Evolutionary conservation across 2,888 invertebrate species (phyloP).

Genomic region (Smittia aterrima): DNA sequence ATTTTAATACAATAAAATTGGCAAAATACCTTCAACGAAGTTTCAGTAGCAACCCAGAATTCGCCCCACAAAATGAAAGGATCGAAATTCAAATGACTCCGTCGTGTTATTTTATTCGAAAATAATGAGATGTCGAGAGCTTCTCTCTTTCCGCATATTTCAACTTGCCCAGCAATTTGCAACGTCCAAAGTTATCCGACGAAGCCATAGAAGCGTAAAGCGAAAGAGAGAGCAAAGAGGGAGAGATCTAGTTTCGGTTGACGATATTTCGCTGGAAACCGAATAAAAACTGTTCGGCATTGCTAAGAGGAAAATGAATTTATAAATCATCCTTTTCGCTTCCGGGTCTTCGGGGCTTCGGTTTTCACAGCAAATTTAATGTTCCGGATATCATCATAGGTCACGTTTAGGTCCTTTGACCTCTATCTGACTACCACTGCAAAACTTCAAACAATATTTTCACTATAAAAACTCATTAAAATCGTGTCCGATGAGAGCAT

Average conservation of each 20-base stretch:
- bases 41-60: neutral
- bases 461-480: neutral
- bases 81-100: conserved; percentile 2
- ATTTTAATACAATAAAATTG: conserved; percentile 33
- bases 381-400: neutral
- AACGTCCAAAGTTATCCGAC: neutral
- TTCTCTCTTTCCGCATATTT: neutral
- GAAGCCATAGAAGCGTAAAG: neutral
- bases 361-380: too few species aligned
- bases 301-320: neutral
- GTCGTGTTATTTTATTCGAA: neutral
- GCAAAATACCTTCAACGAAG: neutral
- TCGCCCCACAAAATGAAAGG: neutral
- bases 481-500: neutral
- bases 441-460: neutral
- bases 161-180: neutral
- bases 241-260: neutral
- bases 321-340: neutral
- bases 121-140: neutral
- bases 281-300: neutral
- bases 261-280: neutral
- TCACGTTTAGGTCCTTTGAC: neutral
- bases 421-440: neutral
- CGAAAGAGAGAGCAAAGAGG: neutral
- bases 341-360: too few species aligned